Base-by-base conservation (phyloP, 2,888 invertebrate species). In the Hydrotaea cyrtoneurina region DNA sequence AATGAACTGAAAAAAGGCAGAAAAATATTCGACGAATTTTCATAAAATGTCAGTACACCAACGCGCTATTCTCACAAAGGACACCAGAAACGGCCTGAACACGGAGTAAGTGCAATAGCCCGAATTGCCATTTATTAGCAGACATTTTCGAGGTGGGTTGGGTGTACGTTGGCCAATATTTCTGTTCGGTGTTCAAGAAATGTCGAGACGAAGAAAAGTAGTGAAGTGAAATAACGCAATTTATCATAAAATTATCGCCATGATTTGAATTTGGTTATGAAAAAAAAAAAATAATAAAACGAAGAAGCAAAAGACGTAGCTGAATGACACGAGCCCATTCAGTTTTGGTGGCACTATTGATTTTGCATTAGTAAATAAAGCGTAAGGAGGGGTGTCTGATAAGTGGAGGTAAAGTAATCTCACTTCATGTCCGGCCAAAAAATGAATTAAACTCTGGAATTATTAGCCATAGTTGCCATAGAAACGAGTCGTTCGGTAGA, bases 161-260 rank as follows among this genome's bases (percentile, higher is more conserved):
- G 23, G 23, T 23, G 21, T 11, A 13, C 26, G 59, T 13, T 59
- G 26, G 26, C 26, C 10, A 43, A 64, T 36, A 36, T 39, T 64
- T 64, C 8, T 17, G 36, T 31, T 64, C 19, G 21, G 43, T 0
- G 26, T 21, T 36, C 10, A 39, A 59, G 19, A 31, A 31, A 4
- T 66, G 66, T 13, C 64, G 15, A 19, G 4, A 39, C 15, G 15
- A 26, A 21, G 26, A 23, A 23, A 26, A 66, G 36, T 36, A 64
- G 19, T 36, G 11, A 19, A 36, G 21, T 17, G 36, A 43, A 66
- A 66, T 19, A 39, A 43, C 36, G 36, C 66, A 17, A 66, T 66
- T 66, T 66, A 66, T 66, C 66, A 66, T 66, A 66, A 66, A 66
- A 39, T 66, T 66, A 66, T 43, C 66, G 31, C 66, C n/a, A 36